Evolutionary conservation across 2,888 invertebrate genomes (phyloP), one percentile per base, ranked within the genome.

Genomic region (Alviniconcha strummeri): DNA sequence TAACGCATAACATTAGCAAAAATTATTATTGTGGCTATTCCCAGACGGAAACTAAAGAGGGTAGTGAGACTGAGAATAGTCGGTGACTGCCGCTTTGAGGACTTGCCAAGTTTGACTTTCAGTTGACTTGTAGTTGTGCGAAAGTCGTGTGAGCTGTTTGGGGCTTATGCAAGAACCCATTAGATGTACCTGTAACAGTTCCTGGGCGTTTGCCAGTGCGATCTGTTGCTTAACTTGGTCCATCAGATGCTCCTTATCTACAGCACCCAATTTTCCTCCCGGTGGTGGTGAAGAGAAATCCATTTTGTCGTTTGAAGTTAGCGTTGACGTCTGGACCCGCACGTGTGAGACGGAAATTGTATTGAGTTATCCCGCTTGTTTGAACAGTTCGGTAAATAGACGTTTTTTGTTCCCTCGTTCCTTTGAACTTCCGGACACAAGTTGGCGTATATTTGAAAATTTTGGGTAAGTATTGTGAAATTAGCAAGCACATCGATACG

Each of bases 181-280:
- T 19, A 11, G 15, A 55, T n/a, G 52, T 95, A 97, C 97, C 93
- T 97, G 96, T 88, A 98, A 95, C 86, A 98, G 94, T 95, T 98
- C 98, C 94, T 98, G 98, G 67, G 97, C 97, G 94, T 97, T 98
- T 74, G 98, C 98, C 83, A 99, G 96, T 0, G 98, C 98, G 85
- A 98, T 97, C 95, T 98, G 98, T 94, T 98, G 97, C 94, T 98
- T 98, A 57, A 98, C 97, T 95, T 97, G 97, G 90, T 97, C 97
- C 97, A 98, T 98, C 85, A 98, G 94, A 72, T 91, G 90, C 72
- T 91, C 92, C 79, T 88, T 88, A 57, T 92, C 87, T 11, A 84
- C 85, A 55, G 85, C 75, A 72, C 86, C 85, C 82, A 89, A 75
- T 82, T 86, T 86, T 9, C 85, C 85, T 36, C 86, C 87, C 1